Base-by-base conservation (phyloP, 1,140 invertebrate genomes). In the Aphaenogaster rudis region DNA sequence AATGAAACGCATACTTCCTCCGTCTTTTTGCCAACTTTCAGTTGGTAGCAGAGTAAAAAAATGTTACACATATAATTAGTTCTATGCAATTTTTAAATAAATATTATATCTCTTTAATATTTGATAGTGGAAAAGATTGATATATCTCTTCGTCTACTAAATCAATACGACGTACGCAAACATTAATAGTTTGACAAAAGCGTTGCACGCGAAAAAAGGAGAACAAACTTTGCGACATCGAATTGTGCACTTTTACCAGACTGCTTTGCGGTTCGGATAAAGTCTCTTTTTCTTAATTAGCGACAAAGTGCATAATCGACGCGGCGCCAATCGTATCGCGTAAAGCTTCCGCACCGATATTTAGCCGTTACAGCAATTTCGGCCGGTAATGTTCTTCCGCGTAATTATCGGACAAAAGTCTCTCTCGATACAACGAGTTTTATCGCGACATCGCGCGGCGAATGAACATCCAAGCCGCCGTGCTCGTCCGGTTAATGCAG, bases 341-440 rank as follows among this genome's bases (percentile, higher is more conserved):
- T 39, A 50, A 72, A 81, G n/a, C 50, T 17, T 71, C 15, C 21
- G 13, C 48, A 21, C 52, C 50, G 15, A 57, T 71, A 57, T 72
- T 72, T 71, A 81, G 66, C 9, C 50, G 39, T 15, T 33, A n/a
- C 50, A 21, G 50, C 21, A 71, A 81, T 81, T 81, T 57, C 9
- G 57, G 2, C 36, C 36, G 66, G 0, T 81, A 71, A 72, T 45
- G 50, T 81, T 81, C 66, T 69, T 81, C 21, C 39, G 66, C 39
- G 36, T 71, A 81, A 81, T 71, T 81, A 81, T 21, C 21, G 28
- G 17, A 71, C 36, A 17, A 71, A 71, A 81, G 79, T 80, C 78
- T 67, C 78, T 67, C 63, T 69, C 66, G 39, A 71, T 57, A 57
- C 39, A 39, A 39, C 5, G 66, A 71, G 9, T 81, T 81, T 71